Percentiles rank a stretch among this genome's conserved stretches.
Evolutionary conservation across 2,888 invertebrate species (phyloP).

Genomic region (Nemurella pictetii): DNA sequence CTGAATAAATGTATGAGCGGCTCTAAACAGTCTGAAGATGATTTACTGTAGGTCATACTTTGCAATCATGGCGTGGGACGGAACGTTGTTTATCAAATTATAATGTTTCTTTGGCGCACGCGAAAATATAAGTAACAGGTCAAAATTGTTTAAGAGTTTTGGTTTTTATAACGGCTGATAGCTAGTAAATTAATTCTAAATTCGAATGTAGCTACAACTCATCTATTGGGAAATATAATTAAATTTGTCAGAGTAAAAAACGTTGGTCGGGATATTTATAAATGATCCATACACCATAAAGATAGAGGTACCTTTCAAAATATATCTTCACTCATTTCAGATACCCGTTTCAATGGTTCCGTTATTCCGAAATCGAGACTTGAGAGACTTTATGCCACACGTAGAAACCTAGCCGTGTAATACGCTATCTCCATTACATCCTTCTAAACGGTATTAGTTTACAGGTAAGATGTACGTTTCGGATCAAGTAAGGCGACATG

Average conservation of each 20-base stretch:
- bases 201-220: not conserved
- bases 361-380: not conserved
- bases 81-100: not conserved
- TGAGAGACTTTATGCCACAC: not conserved
- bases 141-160: not conserved
- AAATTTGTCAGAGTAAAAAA: not conserved
- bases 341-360: not conserved
- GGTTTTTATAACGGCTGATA: not conserved
- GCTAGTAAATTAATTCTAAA: not conserved
- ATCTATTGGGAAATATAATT: not conserved
- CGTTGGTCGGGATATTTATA: not conserved
- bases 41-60: not conserved
- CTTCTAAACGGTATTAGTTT: not conserved
- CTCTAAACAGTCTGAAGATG: not conserved
- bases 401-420: not conserved
- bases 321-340: not conserved
- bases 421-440: not conserved
- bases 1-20: not conserved
- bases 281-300: not conserved
- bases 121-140: not conserved
- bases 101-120: not conserved
- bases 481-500: not conserved
- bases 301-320: not conserved
- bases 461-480: not conserved
- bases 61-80: not conserved